Base-by-base conservation (phyloP, 2,888 invertebrate genomes). In the Phragmatobia fuliginosa region DNA sequence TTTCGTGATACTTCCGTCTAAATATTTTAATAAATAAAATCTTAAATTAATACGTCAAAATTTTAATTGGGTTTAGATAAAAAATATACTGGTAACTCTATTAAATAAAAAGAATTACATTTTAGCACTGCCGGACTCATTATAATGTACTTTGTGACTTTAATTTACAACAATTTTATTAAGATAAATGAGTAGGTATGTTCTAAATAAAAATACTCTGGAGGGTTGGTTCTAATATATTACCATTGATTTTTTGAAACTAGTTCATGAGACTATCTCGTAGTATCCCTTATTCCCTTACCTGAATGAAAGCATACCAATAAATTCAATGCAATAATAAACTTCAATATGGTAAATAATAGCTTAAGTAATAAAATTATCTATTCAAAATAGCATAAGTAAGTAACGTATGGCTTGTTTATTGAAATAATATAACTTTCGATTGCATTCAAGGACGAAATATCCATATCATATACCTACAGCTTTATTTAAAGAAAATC, bases 41-140 rank as follows among this genome's bases (percentile, higher is more conserved):
- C 72, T 75, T 75, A 69, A 75, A 81, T 79, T 70, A 71, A 77
- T 71, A 60, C 66, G 67, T 75, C 64, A 67, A 73, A 65, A 71
- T 74, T 75, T 74, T 82, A 80, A 82, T 82, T 75, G 73, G 66
- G 41, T 38, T 11, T 62, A 14, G 69, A 77, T 80, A 80, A 79
- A 75, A 70, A 38, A 59, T 71, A 76, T 71, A 70, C 64, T 62
- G 36, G 65, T 66, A 74, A 70, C 68, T 75, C 68, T 73, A 68
- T 71, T 70, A 73, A 72, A 67, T 72, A 71, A 77, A 61, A 74
- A 70, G 71, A 77, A 74, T 73, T 67, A 58, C 59, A 60, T 59
- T 41, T 71, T 60, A 65, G 72, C 68, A 70, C 25, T 66, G 69
- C 62, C 45, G 70, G 67, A 64, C 28, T 36, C 16, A 64, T 56